Evolutionary conservation across 2,888 invertebrate genomes (phyloP).

Genomic region (Idaea biselata): DNA sequence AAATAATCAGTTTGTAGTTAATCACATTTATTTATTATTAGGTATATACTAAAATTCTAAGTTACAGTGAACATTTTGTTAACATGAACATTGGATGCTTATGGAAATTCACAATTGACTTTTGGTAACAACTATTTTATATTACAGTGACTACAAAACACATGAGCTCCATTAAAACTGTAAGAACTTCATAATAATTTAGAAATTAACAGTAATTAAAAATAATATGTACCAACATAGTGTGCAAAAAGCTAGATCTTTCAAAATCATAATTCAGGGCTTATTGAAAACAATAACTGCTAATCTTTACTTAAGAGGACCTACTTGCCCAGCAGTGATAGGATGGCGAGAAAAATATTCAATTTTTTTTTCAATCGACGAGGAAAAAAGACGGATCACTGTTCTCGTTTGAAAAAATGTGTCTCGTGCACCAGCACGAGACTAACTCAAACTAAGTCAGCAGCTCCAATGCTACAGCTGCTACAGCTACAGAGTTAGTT

Average conservation of each 20-base stretch:
- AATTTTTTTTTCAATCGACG: no score
- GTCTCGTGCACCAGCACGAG: no score
- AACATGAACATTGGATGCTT: conserved; percentile 49
- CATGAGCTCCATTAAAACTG: conserved; percentile 42
- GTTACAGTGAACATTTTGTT: conserved; percentile 66
- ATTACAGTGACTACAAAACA: conserved; percentile 45
- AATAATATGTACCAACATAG: conserved; percentile 43
- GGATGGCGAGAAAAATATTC: no score
- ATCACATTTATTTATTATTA: conserved; percentile 59
- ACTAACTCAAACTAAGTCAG: no score
- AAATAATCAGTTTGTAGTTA: conserved; percentile 46
- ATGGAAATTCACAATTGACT: conserved; percentile 57
- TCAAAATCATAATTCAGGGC: conserved; percentile 33
- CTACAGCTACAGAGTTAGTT: no score
- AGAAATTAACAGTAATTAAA: conserved; percentile 47
- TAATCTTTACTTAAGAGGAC: background rate
- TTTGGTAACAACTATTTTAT: conserved; percentile 61
- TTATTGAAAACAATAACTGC: conserved; percentile 37
- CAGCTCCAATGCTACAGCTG: no score
- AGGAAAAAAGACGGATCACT: no score
- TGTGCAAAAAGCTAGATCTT: conserved; percentile 40
- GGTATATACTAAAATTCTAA: conserved; percentile 57
- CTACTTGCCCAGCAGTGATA: no score
- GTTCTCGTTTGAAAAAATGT: no score
- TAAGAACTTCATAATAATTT: conserved; percentile 51